A percentile compares a stretch with the other conserved stretches of the same genome.
phyloP scores from a whole-genome alignment of 2,113 vertebrate species.

The Montifringilla adamsi region DNA sequence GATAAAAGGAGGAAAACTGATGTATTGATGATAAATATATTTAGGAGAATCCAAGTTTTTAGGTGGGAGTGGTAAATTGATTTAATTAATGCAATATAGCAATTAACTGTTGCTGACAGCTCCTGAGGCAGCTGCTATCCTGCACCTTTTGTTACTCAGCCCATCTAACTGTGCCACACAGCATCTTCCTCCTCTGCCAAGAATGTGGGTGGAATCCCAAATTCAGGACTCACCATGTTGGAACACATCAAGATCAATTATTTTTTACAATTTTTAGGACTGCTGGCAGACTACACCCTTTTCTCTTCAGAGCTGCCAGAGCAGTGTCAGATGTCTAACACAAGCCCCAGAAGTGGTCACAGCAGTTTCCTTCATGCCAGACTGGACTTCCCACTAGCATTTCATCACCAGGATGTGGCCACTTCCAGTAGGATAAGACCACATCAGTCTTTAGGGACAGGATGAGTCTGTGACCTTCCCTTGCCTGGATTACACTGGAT shows the following conservation, averaged over 20 bases:
- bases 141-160: background rate
- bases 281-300: slow-evolving; percentile 1
- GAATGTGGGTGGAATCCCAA: slow-evolving; percentile 33
- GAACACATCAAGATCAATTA: slow-evolving; percentile 41
- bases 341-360: background rate
- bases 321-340: background rate
- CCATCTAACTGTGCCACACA: background rate
- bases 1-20: background rate
- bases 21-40: background rate
- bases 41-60: background rate
- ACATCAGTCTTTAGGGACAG: background rate
- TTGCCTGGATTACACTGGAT: background rate
- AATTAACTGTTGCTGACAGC: background rate
- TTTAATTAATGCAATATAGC: background rate
- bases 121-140: background rate
- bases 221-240: background rate
- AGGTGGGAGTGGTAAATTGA: background rate
- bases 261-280: slow-evolving; percentile 3
- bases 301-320: background rate
- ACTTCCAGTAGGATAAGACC: background rate
- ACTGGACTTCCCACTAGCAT: background rate
- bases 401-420: background rate
- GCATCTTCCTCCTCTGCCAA: slow-evolving; percentile 24
- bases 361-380: background rate
- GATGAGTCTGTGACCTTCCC: background rate